Conservation (phyloP, 2,888 invertebrate genomes). For the Mechanitis mazaeus region DNA sequence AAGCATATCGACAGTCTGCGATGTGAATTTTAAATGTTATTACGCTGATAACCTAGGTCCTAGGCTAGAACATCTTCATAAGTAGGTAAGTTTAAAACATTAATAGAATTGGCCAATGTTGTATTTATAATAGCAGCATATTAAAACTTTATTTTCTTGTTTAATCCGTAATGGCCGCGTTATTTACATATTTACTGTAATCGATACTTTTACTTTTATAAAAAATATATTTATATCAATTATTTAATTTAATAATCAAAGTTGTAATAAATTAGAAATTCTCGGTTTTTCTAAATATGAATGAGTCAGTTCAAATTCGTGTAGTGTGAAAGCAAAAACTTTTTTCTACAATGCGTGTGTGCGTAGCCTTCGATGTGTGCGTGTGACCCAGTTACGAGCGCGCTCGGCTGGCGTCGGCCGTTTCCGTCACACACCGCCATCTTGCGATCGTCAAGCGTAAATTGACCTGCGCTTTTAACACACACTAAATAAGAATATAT, state of each 20-base stretch:
- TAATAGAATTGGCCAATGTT: conserved; percentile 38
- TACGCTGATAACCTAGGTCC: background rate
- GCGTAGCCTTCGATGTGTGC: conserved; percentile 48
- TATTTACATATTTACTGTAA: background rate
- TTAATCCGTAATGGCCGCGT: conserved; percentile 13
- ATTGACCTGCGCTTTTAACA: conserved; percentile 39
- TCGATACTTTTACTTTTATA: background rate
- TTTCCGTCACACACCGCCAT: conserved; percentile 66
- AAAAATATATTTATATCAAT: background rate
- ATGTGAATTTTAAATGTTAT: background rate
- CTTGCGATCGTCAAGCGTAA: conserved; percentile 47
- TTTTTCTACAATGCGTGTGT: conserved; percentile 47
- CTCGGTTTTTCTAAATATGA: conserved; percentile 8
- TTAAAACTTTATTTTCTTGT: conserved; percentile 47
- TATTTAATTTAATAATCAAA: conserved; percentile 1
- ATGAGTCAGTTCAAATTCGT: conserved; percentile 44
- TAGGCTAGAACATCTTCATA: conserved; percentile 36
- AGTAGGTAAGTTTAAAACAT: conserved; percentile 36
- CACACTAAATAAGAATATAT: conserved; percentile 12
- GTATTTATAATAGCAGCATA: conserved; percentile 36
- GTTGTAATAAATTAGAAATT: background rate
- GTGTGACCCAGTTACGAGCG: conserved; percentile 74
- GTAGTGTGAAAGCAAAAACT: conserved; percentile 57
- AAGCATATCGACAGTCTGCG: background rate
- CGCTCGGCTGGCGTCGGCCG: conserved; percentile 59